A percentile compares a stretch with the other conserved stretches of the same genome.
phyloP scores from a whole-genome alignment of 2,888 invertebrate species.

The Allygus modestus region DNA sequence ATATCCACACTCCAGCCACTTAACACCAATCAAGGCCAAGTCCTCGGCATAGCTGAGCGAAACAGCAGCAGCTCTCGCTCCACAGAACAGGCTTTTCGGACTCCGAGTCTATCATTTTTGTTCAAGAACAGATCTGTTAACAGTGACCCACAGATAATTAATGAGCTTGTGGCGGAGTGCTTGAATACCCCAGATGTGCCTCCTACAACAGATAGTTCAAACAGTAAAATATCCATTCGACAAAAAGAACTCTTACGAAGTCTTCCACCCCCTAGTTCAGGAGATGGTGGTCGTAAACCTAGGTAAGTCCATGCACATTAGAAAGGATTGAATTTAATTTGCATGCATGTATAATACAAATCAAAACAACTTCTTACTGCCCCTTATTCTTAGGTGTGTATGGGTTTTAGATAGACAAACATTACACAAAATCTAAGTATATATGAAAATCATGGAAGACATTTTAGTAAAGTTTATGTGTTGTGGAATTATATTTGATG shows the following conservation, averaged over 20 bases:
- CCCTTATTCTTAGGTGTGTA: no score
- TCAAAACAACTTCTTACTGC: no score
- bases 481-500: no score
- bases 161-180: conserved; percentile 45
- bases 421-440: no score
- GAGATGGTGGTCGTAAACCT: conserved; percentile 19
- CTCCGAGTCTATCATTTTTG: background rate
- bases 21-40: conserved; percentile 4
- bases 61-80: conserved; percentile 40
- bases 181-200: conserved; percentile 43
- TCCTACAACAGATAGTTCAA: background rate
- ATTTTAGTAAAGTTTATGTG: no score
- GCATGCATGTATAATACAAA: no score
- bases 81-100: conserved; percentile 33
- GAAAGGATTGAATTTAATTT: no score
- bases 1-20: background rate
- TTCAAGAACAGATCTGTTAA: background rate
- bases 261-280: conserved; percentile 24
- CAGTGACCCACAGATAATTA: conserved; percentile 46
- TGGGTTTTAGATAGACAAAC: no score
- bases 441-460: no score
- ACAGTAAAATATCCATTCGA: conserved; percentile 3
- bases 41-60: conserved; percentile 34
- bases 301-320: conserved; percentile 4
- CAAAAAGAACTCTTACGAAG: background rate